phyloP scores from a whole-genome alignment of 2,113 vertebrate species.

The Perccottus glenii region DNA sequence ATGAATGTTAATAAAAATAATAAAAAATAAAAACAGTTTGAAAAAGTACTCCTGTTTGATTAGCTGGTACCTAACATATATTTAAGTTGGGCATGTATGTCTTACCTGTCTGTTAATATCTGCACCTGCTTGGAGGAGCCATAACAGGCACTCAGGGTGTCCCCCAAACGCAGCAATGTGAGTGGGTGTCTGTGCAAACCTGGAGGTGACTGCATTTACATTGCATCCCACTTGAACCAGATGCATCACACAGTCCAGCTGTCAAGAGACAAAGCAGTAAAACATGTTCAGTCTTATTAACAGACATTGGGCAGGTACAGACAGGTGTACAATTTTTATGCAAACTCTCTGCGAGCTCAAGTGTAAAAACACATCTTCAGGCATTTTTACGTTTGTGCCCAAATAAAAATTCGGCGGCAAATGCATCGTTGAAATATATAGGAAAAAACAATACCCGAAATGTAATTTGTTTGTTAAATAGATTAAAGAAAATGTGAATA shows the following conservation, averaged over 20 bases:
- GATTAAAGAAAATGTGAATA: too few relatives aligned
- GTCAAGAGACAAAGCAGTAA: slow-evolving; percentile 34
- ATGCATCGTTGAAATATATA: too few relatives aligned
- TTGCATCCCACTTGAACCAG: slow-evolving; percentile 91
- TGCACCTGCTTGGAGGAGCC: slow-evolving; percentile 95
- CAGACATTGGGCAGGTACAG: slow-evolving; percentile 5
- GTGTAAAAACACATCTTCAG: too few relatives aligned
- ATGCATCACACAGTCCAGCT: slow-evolving; percentile 96
- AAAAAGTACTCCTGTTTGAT: too few relatives aligned
- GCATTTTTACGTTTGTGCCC: too few relatives aligned
- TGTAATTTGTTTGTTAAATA: background rate
- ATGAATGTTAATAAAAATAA: too few relatives aligned
- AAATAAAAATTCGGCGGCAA: too few relatives aligned
- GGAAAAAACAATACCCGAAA: too few relatives aligned
- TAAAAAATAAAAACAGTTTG: too few relatives aligned
- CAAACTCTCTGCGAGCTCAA: background rate
- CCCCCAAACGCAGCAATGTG: slow-evolving; percentile 98
- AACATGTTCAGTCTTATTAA: background rate
- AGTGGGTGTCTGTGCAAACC: slow-evolving; percentile 96
- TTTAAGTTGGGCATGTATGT: background rate
- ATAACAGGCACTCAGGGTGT: slow-evolving; percentile 94
- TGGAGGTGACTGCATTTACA: slow-evolving; percentile 90
- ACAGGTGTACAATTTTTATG: slow-evolving; percentile 23
- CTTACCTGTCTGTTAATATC: slow-evolving; percentile 95
- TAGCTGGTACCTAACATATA: too few relatives aligned